Conservation (phyloP, 1,140 invertebrate species). For the Sitodiplosis mosellana region DNA sequence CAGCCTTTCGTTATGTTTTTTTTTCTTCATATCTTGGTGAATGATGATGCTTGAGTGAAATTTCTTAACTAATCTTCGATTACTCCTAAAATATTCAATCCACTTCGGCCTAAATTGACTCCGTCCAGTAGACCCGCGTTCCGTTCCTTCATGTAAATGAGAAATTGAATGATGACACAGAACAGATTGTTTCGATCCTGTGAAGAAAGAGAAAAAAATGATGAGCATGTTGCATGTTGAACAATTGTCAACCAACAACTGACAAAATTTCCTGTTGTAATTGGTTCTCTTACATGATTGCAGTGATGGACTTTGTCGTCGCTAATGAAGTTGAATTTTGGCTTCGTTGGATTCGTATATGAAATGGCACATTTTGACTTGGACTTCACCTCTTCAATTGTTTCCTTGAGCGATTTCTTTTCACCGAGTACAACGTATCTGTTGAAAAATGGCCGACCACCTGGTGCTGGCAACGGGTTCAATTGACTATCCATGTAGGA, state of each 20-base stretch:
- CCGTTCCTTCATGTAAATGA: slow-evolving; percentile 53
- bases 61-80: slow-evolving; percentile 33
- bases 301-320: slow-evolving; percentile 23
- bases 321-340: slow-evolving; percentile 25
- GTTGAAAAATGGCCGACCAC: slow-evolving; percentile 55
- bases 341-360: slow-evolving; percentile 15
- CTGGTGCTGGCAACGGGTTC: slow-evolving; percentile 55
- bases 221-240: not conserved
- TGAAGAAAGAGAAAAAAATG: slow-evolving; percentile 14
- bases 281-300: slow-evolving; percentile 4
- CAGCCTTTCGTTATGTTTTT: too few relatives aligned
- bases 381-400: slow-evolving; percentile 12
- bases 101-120: slow-evolving; percentile 57
- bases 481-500: slow-evolving; percentile 66
- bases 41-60: not conserved
- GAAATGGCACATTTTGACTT: slow-evolving; percentile 22
- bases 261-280: not conserved
- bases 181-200: slow-evolving; percentile 71
- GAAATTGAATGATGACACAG: slow-evolving; percentile 57
- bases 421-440: slow-evolving; percentile 22
- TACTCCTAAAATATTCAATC: slow-evolving; percentile 61
- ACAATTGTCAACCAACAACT: not conserved
- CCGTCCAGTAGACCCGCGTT: slow-evolving; percentile 60
- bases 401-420: slow-evolving; percentile 26
- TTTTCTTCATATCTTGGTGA: not conserved